phyloP scores from a whole-genome alignment of 2,888 invertebrate species.

The Pristionchus exspectatus region DNA sequence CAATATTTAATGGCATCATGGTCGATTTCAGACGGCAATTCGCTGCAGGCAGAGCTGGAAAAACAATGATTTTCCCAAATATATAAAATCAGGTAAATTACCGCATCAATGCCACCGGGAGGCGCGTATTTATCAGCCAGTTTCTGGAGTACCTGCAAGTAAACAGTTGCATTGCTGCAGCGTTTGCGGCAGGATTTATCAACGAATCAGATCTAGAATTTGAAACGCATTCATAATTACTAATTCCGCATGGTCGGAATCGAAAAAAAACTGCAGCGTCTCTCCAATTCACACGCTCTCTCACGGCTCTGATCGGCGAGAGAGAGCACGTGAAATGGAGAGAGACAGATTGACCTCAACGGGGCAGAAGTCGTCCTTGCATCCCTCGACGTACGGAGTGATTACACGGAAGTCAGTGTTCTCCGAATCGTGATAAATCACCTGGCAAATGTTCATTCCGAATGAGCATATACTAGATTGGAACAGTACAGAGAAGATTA shows the following conservation, averaged over 20 bases:
- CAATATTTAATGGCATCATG: background rate
- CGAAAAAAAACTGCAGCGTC: too few relatives aligned
- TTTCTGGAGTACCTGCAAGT: background rate
- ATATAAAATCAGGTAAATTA: background rate
- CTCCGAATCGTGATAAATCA: conserved; percentile 31
- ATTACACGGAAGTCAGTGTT: conserved; percentile 40
- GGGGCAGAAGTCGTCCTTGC: conserved; percentile 37
- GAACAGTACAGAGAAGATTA: too few relatives aligned
- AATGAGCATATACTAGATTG: too few relatives aligned
- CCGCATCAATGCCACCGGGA: conserved; percentile 18
- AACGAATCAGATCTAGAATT: background rate
- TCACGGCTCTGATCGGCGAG: background rate
- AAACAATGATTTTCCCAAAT: background rate
- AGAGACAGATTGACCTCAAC: background rate
- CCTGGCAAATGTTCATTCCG: background rate
- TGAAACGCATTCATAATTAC: too few relatives aligned
- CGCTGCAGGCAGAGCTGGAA: conserved; percentile 22
- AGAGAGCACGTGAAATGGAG: background rate
- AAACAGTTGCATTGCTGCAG: background rate
- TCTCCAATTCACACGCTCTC: background rate
- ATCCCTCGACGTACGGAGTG: conserved; percentile 41
- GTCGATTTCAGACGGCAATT: background rate
- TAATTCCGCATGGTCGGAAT: too few relatives aligned
- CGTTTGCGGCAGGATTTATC: background rate
- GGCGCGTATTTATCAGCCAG: conserved; percentile 36